phyloP scores from a whole-genome alignment of 1,140 invertebrate species.

The Drosophila gunungcola region DNA sequence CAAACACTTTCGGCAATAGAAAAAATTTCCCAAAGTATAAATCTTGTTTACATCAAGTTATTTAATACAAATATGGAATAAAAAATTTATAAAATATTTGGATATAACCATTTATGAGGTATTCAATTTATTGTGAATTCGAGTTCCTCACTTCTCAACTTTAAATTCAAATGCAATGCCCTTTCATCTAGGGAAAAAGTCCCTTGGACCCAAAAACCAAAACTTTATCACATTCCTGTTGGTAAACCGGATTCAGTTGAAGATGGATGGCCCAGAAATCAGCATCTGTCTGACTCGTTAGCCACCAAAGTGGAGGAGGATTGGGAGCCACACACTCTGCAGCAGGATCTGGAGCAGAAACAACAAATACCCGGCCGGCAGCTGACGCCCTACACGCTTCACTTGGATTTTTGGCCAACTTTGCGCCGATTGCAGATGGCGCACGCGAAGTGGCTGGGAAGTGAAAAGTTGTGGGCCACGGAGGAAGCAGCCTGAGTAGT shows the following conservation, averaged over 20 bases:
- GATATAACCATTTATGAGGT: no score
- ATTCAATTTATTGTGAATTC: no score
- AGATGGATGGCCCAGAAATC: conserved; percentile 48
- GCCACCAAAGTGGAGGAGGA: conserved; percentile 14
- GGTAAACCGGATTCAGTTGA: conserved; percentile 8
- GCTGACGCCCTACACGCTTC: conserved; percentile 72
- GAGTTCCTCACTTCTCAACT: neutral
- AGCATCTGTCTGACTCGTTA: conserved; percentile 64
- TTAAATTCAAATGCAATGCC: neutral
- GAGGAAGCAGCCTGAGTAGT: conserved; percentile 52
- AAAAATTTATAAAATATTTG: no score
- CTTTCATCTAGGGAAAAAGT: neutral
- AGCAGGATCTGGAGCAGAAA: conserved; percentile 11
- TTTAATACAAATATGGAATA: no score
- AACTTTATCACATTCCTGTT: conserved; percentile 32
- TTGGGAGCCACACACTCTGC: conserved; percentile 19
- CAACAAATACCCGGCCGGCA: conserved; percentile 31
- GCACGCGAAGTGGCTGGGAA: conserved; percentile 57
- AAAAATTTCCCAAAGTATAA: no score
- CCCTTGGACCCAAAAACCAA: neutral
- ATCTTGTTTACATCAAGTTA: no score
- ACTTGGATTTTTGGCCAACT: conserved; percentile 65
- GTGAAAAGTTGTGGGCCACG: conserved; percentile 13
- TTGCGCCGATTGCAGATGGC: conserved; percentile 57
- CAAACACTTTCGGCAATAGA: neutral